Evolutionary conservation across 2,113 vertebrate species (phyloP), one percentile per base, ranked within the genome.

Genomic region (Eretmochelys imbricata): DNA sequence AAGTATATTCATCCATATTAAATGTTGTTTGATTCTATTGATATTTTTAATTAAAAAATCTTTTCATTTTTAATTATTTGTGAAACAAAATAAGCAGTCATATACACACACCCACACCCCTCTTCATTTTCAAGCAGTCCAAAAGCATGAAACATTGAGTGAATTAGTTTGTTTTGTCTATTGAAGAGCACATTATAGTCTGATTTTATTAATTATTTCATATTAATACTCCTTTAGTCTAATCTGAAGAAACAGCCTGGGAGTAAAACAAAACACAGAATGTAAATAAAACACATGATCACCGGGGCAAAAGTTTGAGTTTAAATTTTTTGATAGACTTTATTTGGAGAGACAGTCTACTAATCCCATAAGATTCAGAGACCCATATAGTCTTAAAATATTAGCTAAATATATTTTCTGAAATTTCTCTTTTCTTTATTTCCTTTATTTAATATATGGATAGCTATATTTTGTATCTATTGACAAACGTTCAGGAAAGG

Each of bases 21-120:
- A 93, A 42, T 35, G 89, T 80, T 80, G 16, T 59, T 92, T 87
- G 90, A 89, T 94, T 95, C 83, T 80, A 90, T 14, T 2, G 62
- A 84, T 84, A 93, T 50, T 88, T 95, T 91, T 49, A 89, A 84
- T 92, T 10, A 89, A 97, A 91, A 82, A 22, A 38, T 5, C n/a
- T 38, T 72, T 19, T 14, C 22, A 38, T 75, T 29, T 42, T 6
- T 87, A 94, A 90, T 85, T 95, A 84, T 92, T 94, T 88, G n/a
- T 90, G 89, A 95, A 9, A 50, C 35, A 95, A 97, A 95, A 14
- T 89, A 95, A 50, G 25, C 12, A 76, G 29, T 85, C 10, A 57
- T 27, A 65, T 4, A 17, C 35, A 69, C 59, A 31, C 59, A 55
- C 59, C 13, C 13, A 16, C 31, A 35, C 29, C 87, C 50, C 76